Conservation (phyloP, 2,797 vertebrate species). For the Heterohyrax brucei region DNA sequence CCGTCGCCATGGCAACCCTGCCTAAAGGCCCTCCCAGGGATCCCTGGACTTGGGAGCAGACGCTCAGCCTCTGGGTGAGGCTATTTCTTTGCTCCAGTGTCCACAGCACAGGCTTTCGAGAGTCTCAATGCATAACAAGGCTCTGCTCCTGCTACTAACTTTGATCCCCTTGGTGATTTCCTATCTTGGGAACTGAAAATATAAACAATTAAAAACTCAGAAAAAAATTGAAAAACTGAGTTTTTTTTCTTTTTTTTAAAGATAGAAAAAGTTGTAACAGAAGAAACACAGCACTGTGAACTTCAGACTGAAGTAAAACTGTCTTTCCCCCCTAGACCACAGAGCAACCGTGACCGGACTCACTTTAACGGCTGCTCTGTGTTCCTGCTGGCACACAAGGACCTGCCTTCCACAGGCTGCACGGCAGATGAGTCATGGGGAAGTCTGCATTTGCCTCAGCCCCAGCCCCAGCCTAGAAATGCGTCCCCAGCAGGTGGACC, state of each 20-base stretch:
- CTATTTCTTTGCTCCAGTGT: conserved; percentile 10
- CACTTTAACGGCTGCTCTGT: neutral
- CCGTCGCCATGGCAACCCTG: conserved; percentile 72
- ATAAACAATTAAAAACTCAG: conserved; percentile 8
- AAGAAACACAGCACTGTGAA: neutral
- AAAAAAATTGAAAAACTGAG: neutral
- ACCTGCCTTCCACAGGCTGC: neutral
- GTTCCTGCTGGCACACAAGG: no score
- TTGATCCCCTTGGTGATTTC: neutral
- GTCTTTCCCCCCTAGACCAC: neutral
- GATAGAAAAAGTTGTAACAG: neutral
- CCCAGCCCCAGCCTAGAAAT: neutral
- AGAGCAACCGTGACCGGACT: neutral
- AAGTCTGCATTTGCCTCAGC: neutral
- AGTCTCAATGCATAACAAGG: neutral
- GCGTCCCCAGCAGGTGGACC: neutral
- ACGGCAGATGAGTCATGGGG: neutral
- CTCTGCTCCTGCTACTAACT: neutral
- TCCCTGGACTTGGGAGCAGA: conserved; percentile 30
- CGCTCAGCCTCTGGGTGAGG: conserved; percentile 47
- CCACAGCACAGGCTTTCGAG: neutral
- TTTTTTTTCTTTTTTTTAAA: no score
- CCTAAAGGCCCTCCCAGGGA: conserved; percentile 45
- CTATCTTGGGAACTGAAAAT: neutral
- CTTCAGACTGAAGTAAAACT: neutral